These are phyloP conservation scores for Holothuria glaberrima DNA, from an alignment of 35 echinoderm and acorn worm genomes.

Conservation along the genomic window DNA sequence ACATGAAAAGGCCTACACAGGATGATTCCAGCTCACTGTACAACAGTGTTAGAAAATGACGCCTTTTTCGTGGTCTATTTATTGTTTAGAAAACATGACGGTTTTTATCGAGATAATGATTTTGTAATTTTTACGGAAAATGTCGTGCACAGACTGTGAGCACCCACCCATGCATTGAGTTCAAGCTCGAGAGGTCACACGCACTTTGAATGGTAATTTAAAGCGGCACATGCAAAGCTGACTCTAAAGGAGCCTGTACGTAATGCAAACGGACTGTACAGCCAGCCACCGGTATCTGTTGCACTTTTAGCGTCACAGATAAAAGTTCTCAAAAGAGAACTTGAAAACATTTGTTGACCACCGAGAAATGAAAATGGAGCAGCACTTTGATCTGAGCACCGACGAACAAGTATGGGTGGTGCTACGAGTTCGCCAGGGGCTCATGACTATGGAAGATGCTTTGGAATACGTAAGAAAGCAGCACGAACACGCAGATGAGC, in stretches of 20 bases:
- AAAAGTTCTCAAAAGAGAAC: no score
- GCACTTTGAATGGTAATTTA: no score
- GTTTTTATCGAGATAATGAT: not conserved
- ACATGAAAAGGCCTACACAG: not conserved
- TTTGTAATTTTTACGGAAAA: not conserved
- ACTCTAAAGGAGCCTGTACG: not conserved
- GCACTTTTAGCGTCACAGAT: not conserved
- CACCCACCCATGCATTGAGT: not conserved
- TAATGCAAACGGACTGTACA: not conserved
- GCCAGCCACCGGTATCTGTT: no score
- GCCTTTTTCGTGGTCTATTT: not conserved
- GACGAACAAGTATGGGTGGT: slow-evolving; percentile 98
- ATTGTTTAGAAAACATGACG: not conserved
- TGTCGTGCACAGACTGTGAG: not conserved
- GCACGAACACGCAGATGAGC: slow-evolving; percentile 71
- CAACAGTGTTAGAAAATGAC: not conserved
- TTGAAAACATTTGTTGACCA: not conserved
- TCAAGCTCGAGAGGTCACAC: no score
- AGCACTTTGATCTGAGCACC: slow-evolving; percentile 79
- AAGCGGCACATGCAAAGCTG: no score
- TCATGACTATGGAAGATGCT: slow-evolving; percentile 93
- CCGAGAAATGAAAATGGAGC: slow-evolving; percentile 69
- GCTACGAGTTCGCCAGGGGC: slow-evolving; percentile 85
- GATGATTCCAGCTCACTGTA: not conserved
- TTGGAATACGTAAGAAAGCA: slow-evolving; percentile 92